Evolutionary conservation across 30 jellyfish, hydroid and myxozoan species (phyloP).

Genomic region (Aurelia sp.): DNA sequence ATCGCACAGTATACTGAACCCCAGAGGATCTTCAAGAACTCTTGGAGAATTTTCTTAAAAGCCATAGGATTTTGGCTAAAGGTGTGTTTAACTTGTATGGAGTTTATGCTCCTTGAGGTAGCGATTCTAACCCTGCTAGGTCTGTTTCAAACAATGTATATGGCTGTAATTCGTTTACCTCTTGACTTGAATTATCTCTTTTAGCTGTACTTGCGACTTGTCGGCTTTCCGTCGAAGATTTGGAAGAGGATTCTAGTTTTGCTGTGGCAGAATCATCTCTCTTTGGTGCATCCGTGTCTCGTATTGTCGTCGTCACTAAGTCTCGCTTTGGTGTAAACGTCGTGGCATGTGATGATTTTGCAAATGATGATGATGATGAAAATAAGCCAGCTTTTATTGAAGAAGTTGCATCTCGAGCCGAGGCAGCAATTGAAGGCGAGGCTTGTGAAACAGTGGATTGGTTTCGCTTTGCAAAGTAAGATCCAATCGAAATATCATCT

Average conservation of each 20-base stretch:
- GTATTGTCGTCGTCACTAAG: background rate
- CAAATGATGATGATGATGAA: constrained; percentile 22
- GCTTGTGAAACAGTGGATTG: constrained; percentile 31
- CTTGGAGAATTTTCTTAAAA: too few relatives aligned
- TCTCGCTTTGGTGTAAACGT: background rate
- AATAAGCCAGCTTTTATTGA: constrained; percentile 29
- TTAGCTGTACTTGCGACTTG: too few relatives aligned
- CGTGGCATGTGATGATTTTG: background rate
- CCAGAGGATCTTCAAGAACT: too few relatives aligned
- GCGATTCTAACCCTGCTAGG: too few relatives aligned
- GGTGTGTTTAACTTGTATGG: too few relatives aligned
- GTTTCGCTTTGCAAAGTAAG: constrained; percentile 44
- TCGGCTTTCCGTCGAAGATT: too few relatives aligned
- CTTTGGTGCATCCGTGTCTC: constrained; percentile 10
- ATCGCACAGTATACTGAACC: too few relatives aligned
- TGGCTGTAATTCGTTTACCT: too few relatives aligned
- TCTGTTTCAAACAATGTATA: too few relatives aligned
- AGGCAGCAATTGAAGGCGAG: constrained; percentile 75
- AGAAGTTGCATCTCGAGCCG: constrained; percentile 86
- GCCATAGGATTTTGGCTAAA: too few relatives aligned
- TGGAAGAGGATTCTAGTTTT: background rate
- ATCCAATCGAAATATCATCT: constrained; percentile 61
- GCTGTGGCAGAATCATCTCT: constrained; percentile 9
- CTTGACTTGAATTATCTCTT: too few relatives aligned
- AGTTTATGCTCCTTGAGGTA: too few relatives aligned